Conservation (phyloP, 2,113 vertebrate genomes). For the Crotophaga sulcirostris region DNA sequence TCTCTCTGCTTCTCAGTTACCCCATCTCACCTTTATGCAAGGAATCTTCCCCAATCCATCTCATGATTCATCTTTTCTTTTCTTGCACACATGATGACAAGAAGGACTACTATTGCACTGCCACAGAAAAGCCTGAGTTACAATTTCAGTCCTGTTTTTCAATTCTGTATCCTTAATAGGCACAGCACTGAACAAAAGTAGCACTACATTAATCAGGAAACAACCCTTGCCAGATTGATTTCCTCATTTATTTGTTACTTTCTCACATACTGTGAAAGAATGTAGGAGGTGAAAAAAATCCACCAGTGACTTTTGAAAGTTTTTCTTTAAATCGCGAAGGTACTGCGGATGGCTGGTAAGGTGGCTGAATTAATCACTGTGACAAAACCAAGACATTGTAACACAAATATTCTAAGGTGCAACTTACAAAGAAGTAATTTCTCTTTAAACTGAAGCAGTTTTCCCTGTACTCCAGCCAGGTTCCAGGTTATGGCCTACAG, state of each 20-base stretch:
- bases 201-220: neutral
- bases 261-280: neutral
- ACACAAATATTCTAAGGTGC: neutral
- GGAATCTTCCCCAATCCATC: neutral
- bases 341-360: neutral
- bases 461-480: neutral
- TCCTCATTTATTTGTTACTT: neutral
- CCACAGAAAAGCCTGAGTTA: neutral
- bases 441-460: neutral
- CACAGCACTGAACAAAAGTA: neutral
- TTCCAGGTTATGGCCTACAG: neutral
- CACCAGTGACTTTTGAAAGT: neutral
- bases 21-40: neutral
- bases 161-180: neutral
- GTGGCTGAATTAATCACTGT: neutral
- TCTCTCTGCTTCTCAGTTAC: neutral
- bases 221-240: neutral
- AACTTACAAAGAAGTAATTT: neutral
- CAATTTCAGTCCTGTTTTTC: neutral
- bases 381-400: neutral
- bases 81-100: neutral
- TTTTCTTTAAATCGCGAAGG: neutral
- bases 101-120: neutral
- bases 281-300: neutral
- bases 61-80: neutral